Base-by-base conservation (phyloP, 2,113 vertebrate species). In the Fregata magnificens region DNA sequence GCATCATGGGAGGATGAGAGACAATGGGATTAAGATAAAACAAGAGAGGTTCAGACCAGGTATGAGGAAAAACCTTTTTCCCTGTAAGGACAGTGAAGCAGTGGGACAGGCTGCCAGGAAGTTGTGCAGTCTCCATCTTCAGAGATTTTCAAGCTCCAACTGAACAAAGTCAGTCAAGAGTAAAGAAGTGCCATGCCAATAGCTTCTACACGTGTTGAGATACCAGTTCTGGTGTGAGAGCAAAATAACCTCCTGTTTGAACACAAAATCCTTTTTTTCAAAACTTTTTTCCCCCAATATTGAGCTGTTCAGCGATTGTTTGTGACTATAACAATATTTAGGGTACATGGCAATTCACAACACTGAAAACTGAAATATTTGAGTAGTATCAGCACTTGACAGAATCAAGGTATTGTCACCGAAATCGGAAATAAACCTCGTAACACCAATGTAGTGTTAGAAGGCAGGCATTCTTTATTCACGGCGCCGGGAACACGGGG, bases 231-330 rank as follows among this genome's bases (percentile, higher is more conserved):
- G 18, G 2, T 73, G 14, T 29, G 16, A 86, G 7, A 56, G 12
- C 8, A 86, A 76, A 93, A 61, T n/a, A 61, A 25, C 18, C 5
- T 79, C 12, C 12, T 73, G 4, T 69, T 31, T 38, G 29, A 47
- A 76, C 3, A 38, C 7, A 70, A 58, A 56, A 62, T 17, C 5
- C 1, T 20, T 29, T 49, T 70, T 9, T 1, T 45, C 44, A 45
- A 32, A 40, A 5, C 24, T 13, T 16, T 29, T n/a, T 3, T 11
- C 13, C 5, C 0, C 4, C 6, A 20, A 6, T 22, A 32, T 42
- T n/a, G 89, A 78, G 10, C 9, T n/a, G 5, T 70, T 84, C 24
- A 44, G 18, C 3, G 10, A 42, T 25, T 77, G 32, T 47, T 73
- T 65, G 12, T 40, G 32, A 16, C 25, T 29, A 9, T 16, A 53